Percentiles rank a stretch among this genome's conserved stretches.
phyloP scores from a whole-genome alignment of 2,113 vertebrate species.

The Pelecanus crispus region DNA sequence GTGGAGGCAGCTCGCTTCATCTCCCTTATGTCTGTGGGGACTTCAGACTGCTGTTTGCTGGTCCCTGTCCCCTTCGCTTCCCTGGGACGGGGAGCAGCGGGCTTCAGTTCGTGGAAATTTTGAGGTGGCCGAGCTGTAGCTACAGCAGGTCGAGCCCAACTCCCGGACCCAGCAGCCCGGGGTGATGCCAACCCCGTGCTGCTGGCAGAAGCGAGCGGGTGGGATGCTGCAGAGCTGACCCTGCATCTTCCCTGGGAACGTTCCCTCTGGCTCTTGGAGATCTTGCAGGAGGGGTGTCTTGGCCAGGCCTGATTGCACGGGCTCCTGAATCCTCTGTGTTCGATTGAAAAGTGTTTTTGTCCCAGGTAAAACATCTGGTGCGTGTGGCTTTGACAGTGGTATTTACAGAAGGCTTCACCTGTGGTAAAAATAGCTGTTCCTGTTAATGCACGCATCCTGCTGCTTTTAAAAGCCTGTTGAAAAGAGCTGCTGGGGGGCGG shows the following conservation, averaged over 20 bases:
- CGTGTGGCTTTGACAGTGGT: fast-evolving
- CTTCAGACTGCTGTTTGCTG: background rate
- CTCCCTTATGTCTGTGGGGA: background rate
- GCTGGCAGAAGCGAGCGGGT: background rate
- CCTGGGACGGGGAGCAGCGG: fast-evolving
- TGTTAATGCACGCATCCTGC: background rate
- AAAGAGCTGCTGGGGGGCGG: background rate
- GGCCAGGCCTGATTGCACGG: background rate
- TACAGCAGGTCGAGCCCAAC: background rate
- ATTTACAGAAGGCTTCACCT: background rate
- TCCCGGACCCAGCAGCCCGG: background rate
- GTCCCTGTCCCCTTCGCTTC: background rate
- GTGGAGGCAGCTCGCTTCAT: background rate
- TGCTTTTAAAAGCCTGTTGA: background rate
- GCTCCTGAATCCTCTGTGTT: background rate
- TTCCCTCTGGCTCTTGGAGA: background rate
- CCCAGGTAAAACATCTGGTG: background rate
- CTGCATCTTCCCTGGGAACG: background rate
- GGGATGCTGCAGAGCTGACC: background rate
- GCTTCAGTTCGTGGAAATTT: background rate
- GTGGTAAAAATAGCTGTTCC: background rate
- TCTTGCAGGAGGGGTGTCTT: background rate
- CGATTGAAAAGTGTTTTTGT: background rate
- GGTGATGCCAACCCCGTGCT: background rate
- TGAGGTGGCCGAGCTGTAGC: background rate